Percentiles rank a stretch among this genome's conserved stretches.
These are phyloP conservation scores for Meloe dianella DNA, from an alignment of 2,888 invertebrate genomes.

Conservation along the genomic window DNA sequence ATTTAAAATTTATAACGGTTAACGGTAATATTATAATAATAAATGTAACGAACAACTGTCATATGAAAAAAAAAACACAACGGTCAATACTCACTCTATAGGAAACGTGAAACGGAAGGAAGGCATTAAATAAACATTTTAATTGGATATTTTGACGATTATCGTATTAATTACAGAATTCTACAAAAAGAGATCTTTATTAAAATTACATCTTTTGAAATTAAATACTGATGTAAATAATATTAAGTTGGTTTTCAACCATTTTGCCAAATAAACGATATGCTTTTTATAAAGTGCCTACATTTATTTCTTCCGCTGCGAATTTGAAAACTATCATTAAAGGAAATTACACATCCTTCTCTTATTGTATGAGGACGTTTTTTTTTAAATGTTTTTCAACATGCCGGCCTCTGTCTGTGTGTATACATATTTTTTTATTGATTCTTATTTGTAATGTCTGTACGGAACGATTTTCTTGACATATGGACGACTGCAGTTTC, in stretches of 20 bases:
- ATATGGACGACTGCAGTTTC: too few relatives aligned
- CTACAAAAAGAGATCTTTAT: background rate
- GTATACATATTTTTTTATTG: background rate
- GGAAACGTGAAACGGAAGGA: background rate
- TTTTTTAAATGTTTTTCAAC: background rate
- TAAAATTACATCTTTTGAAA: background rate
- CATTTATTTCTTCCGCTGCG: background rate
- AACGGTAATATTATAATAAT: constrained; percentile 2
- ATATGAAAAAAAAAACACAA: background rate
- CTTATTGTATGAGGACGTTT: background rate
- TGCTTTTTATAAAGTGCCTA: background rate
- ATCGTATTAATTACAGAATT: background rate
- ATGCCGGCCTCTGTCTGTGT: background rate
- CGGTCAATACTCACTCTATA: background rate
- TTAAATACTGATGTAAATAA: too few relatives aligned
- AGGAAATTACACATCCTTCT: constrained; percentile 5
- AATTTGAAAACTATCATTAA: background rate
- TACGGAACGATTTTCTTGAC: too few relatives aligned
- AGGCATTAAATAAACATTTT: background rate
- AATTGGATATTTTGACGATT: background rate
- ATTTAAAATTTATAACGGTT: constrained; percentile 5
- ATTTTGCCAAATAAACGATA: background rate
- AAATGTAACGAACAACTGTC: constrained; percentile 5
- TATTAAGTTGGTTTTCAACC: too few relatives aligned
- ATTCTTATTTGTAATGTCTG: too few relatives aligned